Evolutionary conservation across 92 coral and sea anemone species (phyloP).

Genomic region (Pocillopora grandis): DNA sequence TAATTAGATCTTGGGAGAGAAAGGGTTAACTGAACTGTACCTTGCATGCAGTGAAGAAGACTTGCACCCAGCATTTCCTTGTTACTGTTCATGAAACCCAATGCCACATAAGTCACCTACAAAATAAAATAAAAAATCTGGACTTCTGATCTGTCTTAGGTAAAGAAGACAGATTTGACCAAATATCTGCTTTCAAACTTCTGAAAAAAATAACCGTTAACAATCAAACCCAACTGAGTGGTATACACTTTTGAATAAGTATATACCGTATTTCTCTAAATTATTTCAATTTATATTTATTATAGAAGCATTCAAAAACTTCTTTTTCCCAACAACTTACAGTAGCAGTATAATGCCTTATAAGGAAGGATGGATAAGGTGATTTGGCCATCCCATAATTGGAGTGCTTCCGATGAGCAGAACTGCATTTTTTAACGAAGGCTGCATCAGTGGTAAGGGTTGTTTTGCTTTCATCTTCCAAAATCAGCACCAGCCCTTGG

Average conservation of each 20-base stretch:
- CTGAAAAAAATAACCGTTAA: too few species aligned
- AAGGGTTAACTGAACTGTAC: not conserved
- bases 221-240: too few species aligned
- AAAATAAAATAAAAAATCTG: not conserved
- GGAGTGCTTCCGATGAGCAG: conserved; percentile 52
- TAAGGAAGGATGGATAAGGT: conserved; percentile 51
- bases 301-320: not conserved
- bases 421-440: conserved; percentile 64
- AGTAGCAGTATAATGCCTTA: conserved; percentile 51
- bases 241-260: too few species aligned
- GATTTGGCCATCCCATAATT: conserved; percentile 37
- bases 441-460: conserved; percentile 43
- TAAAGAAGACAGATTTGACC: not conserved
- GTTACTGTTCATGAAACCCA: conserved; percentile 40
- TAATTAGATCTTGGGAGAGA: too few species aligned
- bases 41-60: conserved; percentile 49
- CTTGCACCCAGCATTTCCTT: conserved; percentile 50
- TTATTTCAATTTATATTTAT: too few species aligned
- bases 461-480: conserved; percentile 46
- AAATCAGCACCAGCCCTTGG: conserved; percentile 41
- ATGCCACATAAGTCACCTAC: conserved; percentile 61
- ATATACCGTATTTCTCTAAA: too few species aligned
- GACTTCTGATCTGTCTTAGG: not conserved
- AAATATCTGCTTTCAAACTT: too few species aligned
- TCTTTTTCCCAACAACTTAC: conserved; percentile 9